phyloP scores from a whole-genome alignment of 2,113 vertebrate species.

The Sminthopsis crassicaudata region DNA sequence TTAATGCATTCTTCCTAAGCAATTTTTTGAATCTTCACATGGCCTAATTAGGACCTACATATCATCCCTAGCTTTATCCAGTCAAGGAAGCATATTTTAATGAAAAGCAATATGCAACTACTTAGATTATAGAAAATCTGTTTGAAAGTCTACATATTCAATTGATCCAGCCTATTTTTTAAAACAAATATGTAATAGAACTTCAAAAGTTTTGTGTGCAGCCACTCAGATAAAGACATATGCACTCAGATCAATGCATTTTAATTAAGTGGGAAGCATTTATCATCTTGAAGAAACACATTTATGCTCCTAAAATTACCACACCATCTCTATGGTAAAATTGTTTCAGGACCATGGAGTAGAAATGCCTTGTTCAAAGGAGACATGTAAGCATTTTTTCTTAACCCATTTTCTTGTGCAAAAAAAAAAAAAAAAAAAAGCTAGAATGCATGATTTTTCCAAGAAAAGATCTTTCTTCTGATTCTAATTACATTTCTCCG shows the following conservation, averaged over 20 bases:
- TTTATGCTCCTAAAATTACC: slow-evolving; percentile 25
- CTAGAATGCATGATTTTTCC: background rate
- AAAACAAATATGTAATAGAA: slow-evolving; percentile 65
- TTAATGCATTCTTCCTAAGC: slow-evolving; percentile 55
- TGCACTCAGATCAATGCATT: slow-evolving; percentile 71
- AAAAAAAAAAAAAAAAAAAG: background rate
- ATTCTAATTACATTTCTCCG: background rate
- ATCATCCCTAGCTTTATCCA: slow-evolving; percentile 59
- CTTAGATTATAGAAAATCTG: slow-evolving; percentile 62
- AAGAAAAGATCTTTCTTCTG: background rate
- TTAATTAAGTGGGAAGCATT: slow-evolving; percentile 74
- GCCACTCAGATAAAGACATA: slow-evolving; percentile 66
- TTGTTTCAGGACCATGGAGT: slow-evolving; percentile 22
- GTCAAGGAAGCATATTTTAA: slow-evolving; percentile 61
- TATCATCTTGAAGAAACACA: slow-evolving; percentile 47
- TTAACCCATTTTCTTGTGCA: background rate
- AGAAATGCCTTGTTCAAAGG: background rate
- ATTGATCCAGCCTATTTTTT: slow-evolving; percentile 66
- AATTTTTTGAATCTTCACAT: slow-evolving; percentile 53
- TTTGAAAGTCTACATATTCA: slow-evolving; percentile 63
- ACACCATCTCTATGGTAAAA: slow-evolving; percentile 49
- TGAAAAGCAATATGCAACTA: slow-evolving; percentile 52
- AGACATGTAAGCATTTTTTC: background rate
- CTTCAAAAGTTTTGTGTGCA: slow-evolving; percentile 38
- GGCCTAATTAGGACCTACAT: slow-evolving; percentile 67